Conservation (phyloP, 2,113 vertebrate genomes). For the Agelaius phoeniceus region DNA sequence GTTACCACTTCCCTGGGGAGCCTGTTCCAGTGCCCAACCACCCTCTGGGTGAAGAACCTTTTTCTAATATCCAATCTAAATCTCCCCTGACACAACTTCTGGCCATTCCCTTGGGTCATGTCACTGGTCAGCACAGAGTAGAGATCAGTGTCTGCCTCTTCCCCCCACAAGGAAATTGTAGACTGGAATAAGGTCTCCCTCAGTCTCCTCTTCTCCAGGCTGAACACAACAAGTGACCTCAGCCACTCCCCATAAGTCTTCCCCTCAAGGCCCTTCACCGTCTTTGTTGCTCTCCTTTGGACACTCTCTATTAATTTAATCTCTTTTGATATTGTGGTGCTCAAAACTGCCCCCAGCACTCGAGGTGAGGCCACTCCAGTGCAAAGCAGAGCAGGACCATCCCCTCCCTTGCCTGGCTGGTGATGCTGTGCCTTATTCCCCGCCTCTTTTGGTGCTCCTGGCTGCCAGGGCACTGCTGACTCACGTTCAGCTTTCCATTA, state of each 20-base stretch:
- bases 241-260: fast-evolving
- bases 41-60: not conserved
- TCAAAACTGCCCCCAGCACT: not conserved
- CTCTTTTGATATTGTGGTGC: fast-evolving
- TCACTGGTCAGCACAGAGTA: too few species aligned
- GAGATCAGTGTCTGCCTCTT: not conserved
- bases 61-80: not conserved
- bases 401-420: fast-evolving
- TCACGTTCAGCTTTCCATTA: not conserved
- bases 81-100: not conserved
- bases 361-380: fast-evolving
- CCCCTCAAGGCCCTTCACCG: not conserved
- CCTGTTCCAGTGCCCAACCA: not conserved
- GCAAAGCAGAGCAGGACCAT: not conserved
- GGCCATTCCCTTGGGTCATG: fast-evolving
- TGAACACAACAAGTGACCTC: not conserved
- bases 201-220: not conserved
- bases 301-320: not conserved
- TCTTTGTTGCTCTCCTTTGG: not conserved
- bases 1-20: not conserved
- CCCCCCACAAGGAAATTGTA: not conserved
- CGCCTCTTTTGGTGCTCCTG: fast-evolving
- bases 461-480: not conserved
- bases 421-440: fast-evolving
- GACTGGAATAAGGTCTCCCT: not conserved